phyloP scores from a whole-genome alignment of 2,797 vertebrate species.

The Avahi laniger region DNA sequence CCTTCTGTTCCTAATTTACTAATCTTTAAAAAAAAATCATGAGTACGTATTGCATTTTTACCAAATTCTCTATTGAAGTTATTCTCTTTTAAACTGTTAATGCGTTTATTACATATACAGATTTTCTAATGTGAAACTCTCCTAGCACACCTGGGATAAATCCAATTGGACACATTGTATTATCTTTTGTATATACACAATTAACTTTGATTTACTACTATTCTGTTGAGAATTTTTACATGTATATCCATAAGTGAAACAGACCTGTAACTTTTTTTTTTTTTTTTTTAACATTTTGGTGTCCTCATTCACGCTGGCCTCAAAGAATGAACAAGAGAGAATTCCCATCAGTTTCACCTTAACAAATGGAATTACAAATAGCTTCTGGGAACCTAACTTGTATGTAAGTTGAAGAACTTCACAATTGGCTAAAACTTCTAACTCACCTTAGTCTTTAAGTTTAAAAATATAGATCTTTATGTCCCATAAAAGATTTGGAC shows the following conservation, averaged over 20 bases:
- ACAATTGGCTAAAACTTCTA: not conserved
- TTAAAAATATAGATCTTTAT: not conserved
- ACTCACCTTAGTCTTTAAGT: not conserved
- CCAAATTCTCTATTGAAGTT: not conserved
- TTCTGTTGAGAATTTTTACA: slow-evolving; percentile 20
- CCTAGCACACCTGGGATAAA: not conserved
- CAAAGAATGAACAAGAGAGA: not conserved
- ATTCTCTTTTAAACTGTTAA: slow-evolving; percentile 25
- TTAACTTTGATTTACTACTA: slow-evolving; percentile 23
- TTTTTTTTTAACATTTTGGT: not conserved
- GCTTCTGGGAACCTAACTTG: not conserved
- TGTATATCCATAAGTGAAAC: slow-evolving; percentile 21
- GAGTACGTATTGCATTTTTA: slow-evolving; percentile 23
- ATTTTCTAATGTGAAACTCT: slow-evolving; percentile 50
- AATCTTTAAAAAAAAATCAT: not conserved
- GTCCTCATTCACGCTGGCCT: not conserved
- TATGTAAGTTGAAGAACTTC: slow-evolving; percentile 5
- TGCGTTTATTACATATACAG: not conserved
- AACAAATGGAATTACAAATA: slow-evolving; percentile 6
- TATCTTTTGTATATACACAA: not conserved
- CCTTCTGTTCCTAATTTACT: not conserved
- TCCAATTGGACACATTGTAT: not conserved
- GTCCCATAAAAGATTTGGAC: not conserved
- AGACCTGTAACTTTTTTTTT: not conserved
- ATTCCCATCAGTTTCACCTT: not conserved